Evolutionary conservation across 1,140 invertebrate genomes (phyloP), one percentile per base, ranked within the genome.

Genomic region (Oncopodura yosiiana): DNA sequence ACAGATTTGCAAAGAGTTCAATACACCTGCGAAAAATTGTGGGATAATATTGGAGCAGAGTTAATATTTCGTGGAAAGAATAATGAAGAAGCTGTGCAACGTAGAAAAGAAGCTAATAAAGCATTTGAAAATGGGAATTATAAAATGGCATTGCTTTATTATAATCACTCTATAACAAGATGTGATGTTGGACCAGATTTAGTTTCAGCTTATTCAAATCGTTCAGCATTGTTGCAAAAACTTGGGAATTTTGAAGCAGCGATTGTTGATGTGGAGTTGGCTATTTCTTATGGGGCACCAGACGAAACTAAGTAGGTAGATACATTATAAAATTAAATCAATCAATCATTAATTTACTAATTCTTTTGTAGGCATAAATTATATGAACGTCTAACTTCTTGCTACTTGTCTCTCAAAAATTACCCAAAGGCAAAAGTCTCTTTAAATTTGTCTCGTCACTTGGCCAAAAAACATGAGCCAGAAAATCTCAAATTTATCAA

Each of bases 191-290:
- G 57, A 27, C 55, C 67, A 66, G 80, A 88, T 41, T 65, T 88
- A 1, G 75, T 86, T 0, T 77, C 92, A 36, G 75, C 85, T 2
- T 76, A 85, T 57, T 88, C 86, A 3, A 95, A 94, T 70, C 78
- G 91, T 45, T 94, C 90, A 11, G 90, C 90, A 1, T 81, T 84
- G 1, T 73, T 91, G 3, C 89, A 84, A 66, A 86, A 92, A 67
- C 66, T 91, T 66, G 74, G 82, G 45, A 75, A 80, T 50, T 82
- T 80, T 68, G 72, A 82, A 61, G 70, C 78, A 23, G 75, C 81
- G 0, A 64, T 87, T 12, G 66, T 71, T 5, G 88, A 94, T 66
- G 83, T 86, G 24, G 71, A 79, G n/a, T 69, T 79, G 29, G 81
- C 85, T 8, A 65, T 88, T 0, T 68, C 76, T 2, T 68, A 79